These are phyloP conservation scores for Acrossocheilus fasciatus DNA, from an alignment of 2,797 vertebrate species.

Conservation along the genomic window DNA sequence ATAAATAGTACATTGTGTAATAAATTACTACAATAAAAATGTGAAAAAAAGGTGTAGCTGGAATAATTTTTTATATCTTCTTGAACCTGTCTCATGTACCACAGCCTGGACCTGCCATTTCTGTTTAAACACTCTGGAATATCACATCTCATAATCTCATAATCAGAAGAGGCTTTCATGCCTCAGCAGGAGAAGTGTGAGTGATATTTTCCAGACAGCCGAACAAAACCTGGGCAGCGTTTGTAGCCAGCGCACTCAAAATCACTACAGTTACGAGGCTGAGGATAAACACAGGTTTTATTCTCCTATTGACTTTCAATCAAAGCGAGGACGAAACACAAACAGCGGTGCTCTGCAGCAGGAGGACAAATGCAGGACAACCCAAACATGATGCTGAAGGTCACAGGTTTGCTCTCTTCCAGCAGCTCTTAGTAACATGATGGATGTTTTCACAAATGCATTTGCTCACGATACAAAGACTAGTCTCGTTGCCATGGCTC, in stretches of 20 bases:
- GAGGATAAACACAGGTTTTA: slow-evolving; percentile 18
- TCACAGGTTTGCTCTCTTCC: slow-evolving; percentile 5
- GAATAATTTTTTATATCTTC: background rate
- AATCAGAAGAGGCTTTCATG: slow-evolving; percentile 11
- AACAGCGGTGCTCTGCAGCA: background rate
- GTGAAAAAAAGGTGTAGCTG: background rate
- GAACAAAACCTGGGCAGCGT: slow-evolving; percentile 7
- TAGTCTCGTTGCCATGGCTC: slow-evolving; percentile 11
- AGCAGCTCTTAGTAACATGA: background rate
- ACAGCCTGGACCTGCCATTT: background rate
- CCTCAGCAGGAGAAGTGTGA: slow-evolving; percentile 2
- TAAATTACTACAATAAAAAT: slow-evolving; percentile 2
- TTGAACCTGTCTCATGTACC: background rate
- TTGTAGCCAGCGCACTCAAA: background rate
- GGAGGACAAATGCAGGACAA: background rate
- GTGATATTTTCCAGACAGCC: slow-evolving; percentile 18
- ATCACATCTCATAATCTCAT: background rate
- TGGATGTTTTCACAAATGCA: slow-evolving; percentile 7
- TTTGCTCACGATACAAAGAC: slow-evolving; percentile 14
- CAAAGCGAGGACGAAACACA: background rate
- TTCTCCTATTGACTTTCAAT: slow-evolving; percentile 28
- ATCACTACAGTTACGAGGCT: background rate
- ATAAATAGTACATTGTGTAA: background rate
- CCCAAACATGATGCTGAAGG: background rate
- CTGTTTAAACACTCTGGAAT: background rate